Evolutionary conservation across 1,140 invertebrate genomes (phyloP).

Genomic region (Pogonomyrmex californicus): DNA sequence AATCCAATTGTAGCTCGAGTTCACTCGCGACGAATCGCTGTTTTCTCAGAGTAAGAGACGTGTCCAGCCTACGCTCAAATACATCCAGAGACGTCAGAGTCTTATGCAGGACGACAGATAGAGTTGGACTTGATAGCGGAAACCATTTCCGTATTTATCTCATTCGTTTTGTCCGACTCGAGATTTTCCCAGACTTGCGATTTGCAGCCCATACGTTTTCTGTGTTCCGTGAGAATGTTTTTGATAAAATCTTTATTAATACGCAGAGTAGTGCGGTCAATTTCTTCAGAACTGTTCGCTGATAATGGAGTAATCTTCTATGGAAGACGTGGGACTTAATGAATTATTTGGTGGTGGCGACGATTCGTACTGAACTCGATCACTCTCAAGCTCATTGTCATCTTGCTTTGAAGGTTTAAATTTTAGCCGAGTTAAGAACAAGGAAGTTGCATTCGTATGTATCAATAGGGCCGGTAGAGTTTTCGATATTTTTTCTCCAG

Average conservation of each 20-base stretch:
- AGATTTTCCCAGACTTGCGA: slow-evolving; percentile 91
- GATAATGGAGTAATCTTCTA: slow-evolving; percentile 91
- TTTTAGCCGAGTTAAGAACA: slow-evolving; percentile 80
- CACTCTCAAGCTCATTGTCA: slow-evolving; percentile 63
- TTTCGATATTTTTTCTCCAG: slow-evolving; percentile 71
- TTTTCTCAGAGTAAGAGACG: slow-evolving; percentile 92
- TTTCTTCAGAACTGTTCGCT: slow-evolving; percentile 91
- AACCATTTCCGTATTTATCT: slow-evolving; percentile 86
- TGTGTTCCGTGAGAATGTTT: slow-evolving; percentile 91
- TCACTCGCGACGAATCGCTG: slow-evolving; percentile 92
- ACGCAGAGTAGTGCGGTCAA: slow-evolving; percentile 86
- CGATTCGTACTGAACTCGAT: slow-evolving; percentile 90
- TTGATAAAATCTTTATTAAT: slow-evolving; percentile 92
- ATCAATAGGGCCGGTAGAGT: slow-evolving; percentile 64
- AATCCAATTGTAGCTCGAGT: slow-evolving; percentile 93
- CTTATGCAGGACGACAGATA: slow-evolving; percentile 94
- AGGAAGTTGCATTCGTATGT: slow-evolving; percentile 76
- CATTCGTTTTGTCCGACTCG: slow-evolving; percentile 89
- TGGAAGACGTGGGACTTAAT: slow-evolving; percentile 60
- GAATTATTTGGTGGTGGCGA: slow-evolving; percentile 87
- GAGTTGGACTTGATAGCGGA: slow-evolving; percentile 87
- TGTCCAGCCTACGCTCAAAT: slow-evolving; percentile 92
- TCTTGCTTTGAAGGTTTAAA: slow-evolving; percentile 59
- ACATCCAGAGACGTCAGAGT: slow-evolving; percentile 93
- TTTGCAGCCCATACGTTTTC: slow-evolving; percentile 89